phyloP scores from a whole-genome alignment of 2,888 invertebrate species.

The Lasioglossum malachurum region DNA sequence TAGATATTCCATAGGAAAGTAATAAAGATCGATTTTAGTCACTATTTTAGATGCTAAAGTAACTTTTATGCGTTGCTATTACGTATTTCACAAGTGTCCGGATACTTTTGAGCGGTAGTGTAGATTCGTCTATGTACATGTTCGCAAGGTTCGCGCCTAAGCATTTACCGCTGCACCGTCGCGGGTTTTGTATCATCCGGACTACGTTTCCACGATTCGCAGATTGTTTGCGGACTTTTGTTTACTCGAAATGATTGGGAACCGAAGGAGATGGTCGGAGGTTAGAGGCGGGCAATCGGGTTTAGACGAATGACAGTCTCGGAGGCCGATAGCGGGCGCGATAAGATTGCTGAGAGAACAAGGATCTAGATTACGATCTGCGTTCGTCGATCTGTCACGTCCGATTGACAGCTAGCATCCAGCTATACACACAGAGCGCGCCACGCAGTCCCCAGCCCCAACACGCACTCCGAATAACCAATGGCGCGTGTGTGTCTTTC shows the following conservation, averaged over 20 bases:
- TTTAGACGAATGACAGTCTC: background rate
- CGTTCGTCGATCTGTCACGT: constrained; percentile 63
- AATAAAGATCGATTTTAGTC: too few species aligned
- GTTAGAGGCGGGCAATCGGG: background rate
- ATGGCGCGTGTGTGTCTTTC: constrained; percentile 31
- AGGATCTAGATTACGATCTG: constrained; percentile 32
- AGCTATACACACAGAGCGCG: constrained; percentile 50
- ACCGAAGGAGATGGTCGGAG: background rate
- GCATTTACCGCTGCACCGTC: constrained; percentile 13
- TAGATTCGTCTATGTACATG: background rate
- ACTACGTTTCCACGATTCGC: background rate
- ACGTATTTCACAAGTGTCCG: too few species aligned
- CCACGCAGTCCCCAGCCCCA: constrained; percentile 54
- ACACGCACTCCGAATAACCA: constrained; percentile 52
- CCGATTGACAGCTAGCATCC: constrained; percentile 73
- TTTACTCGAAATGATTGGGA: constrained; percentile 26
- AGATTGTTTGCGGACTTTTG: background rate
- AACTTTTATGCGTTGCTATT: too few species aligned
- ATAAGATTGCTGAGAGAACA: background rate
- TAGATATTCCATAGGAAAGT: too few species aligned
- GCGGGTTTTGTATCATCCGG: background rate
- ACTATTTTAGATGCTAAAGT: too few species aligned
- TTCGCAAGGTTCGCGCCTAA: constrained; percentile 35
- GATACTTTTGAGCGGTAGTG: too few species aligned
- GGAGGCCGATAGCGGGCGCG: background rate